Conservation (phyloP, 2,888 invertebrate species). For the Dromius quadrimaculatus region DNA sequence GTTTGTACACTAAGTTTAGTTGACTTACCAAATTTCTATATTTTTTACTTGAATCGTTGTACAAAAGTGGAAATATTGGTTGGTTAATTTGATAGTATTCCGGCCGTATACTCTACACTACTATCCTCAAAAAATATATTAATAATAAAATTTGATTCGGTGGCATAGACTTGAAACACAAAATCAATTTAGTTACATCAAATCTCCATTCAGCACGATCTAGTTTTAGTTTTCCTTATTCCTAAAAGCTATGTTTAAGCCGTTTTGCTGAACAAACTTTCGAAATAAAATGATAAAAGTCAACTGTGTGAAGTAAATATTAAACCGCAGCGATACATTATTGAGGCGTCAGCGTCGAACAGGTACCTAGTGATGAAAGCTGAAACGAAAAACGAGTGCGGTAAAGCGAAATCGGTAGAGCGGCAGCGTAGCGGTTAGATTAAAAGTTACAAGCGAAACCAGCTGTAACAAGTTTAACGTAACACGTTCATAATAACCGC, state of each 20-base stretch:
- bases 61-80: no score
- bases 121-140: no score
- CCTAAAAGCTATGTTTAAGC: background rate
- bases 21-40: no score
- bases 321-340: conserved; percentile 40
- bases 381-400: background rate
- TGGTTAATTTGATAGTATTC: no score
- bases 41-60: no score
- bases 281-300: conserved; percentile 39
- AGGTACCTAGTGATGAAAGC: no score
- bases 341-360: conserved; percentile 33
- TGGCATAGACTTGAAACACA: background rate
- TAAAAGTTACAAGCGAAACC: conserved; percentile 42
- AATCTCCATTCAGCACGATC: background rate
- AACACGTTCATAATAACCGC: conserved; percentile 44
- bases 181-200: conserved; percentile 1
- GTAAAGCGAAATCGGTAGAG: background rate
- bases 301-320: conserved; percentile 35
- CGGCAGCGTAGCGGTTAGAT: conserved; percentile 29
- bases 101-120: no score
- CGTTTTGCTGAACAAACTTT: conserved; percentile 2
- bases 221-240: conserved; percentile 10
- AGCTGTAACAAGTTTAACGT: conserved; percentile 40
- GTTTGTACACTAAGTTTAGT: no score
- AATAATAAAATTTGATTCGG: no score